Evolutionary conservation across 2,888 invertebrate species (phyloP).

Genomic region (Stratiomys singularior): DNA sequence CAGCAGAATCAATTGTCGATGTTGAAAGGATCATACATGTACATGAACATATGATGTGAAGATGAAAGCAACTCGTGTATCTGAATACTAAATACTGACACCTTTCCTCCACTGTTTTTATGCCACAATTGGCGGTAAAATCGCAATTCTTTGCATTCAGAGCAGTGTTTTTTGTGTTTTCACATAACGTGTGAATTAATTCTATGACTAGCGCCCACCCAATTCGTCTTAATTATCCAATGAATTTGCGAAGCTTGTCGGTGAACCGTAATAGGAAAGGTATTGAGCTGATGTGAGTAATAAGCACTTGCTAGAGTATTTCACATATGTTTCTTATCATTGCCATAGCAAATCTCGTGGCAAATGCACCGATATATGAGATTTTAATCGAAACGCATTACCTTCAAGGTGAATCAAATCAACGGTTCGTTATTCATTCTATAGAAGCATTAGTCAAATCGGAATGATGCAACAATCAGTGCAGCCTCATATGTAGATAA

Average conservation of each 20-base stretch:
- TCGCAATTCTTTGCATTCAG: too few species aligned
- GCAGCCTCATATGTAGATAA: slow-evolving; percentile 1
- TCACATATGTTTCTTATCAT: background rate
- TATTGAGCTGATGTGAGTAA: background rate
- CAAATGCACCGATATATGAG: background rate
- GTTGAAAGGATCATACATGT: too few species aligned
- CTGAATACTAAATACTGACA: too few species aligned
- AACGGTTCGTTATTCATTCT: background rate
- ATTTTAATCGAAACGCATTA: background rate
- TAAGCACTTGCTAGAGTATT: background rate
- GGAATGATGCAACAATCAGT: background rate
- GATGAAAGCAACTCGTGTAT: too few species aligned
- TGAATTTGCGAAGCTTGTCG: background rate
- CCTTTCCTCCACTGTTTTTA: too few species aligned
- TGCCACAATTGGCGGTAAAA: too few species aligned
- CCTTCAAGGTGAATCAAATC: background rate
- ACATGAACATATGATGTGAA: too few species aligned
- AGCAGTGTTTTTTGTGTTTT: too few species aligned
- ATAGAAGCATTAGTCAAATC: slow-evolving; percentile 8
- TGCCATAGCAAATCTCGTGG: background rate
- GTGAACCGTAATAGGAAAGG: background rate
- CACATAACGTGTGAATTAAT: too few species aligned
- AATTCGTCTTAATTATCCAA: background rate
- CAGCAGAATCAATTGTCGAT: too few species aligned
- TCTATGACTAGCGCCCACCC: too few species aligned